Base-by-base conservation (phyloP, 2,797 vertebrate species). In the Tokudaia tokunoshimensis region DNA sequence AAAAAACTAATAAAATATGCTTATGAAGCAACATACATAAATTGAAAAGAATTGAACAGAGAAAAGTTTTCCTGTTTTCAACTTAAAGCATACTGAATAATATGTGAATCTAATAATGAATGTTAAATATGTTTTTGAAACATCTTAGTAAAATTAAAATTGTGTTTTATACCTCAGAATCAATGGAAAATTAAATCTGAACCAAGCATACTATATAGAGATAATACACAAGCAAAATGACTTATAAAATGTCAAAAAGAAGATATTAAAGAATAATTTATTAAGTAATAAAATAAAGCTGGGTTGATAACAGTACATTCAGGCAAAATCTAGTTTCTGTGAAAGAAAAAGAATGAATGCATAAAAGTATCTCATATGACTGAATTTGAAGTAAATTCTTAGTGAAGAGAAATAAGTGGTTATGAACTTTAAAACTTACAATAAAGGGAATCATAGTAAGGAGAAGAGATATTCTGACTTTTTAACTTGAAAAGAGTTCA, bases 111-210 rank as follows among this genome's bases (percentile, higher is more conserved):
- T 81, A 87, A 67, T 79, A 63, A 76, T 63, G 19, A 31, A 59
- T 65, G 7, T 44, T n/a, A 65, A 96, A 44, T 90, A 78, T n/a
- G 65, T 57, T 92, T 63, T 67, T 83, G 22, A 88, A 75, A 50
- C 10, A 50, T 75, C 31, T 24, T 76, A 13, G 12, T 74, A 92
- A 82, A 86, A 80, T 74, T 83, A 83, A 83, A 94, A 44, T 24
- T 9, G 47, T 55, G 6, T 61, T 29, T 4, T 4, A 3, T 41
- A 31, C 11, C 20, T 90, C 6, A 47, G 85, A 86, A 80, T 87
- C 37, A 76, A 10, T 63, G 15, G 88, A 94, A 89, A 79, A 4
- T 57, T 90, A 78, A 78, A 75, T 41, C 79, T 13, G 82, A 96
- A 55, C 2, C n/a, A 94, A 92, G 50, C 12, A 81, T 61, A 88